These are phyloP conservation scores for Tachycineta bicolor DNA, from an alignment of 2,113 vertebrate species.

Conservation along the genomic window DNA sequence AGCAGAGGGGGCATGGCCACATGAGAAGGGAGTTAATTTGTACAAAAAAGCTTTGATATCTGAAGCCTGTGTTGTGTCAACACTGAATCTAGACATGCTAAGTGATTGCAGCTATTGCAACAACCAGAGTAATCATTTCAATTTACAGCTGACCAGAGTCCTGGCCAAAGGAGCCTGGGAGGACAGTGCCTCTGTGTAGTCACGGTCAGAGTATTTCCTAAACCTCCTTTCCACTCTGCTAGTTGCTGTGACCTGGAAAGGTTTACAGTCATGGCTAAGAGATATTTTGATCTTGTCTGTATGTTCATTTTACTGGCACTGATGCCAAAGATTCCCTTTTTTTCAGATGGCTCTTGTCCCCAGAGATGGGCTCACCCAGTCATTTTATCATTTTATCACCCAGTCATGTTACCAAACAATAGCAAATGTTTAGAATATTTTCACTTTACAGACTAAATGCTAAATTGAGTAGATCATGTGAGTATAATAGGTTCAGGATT, in stretches of 20 bases:
- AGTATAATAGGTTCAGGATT: background rate
- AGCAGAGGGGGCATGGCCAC: background rate
- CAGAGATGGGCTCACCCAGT: background rate
- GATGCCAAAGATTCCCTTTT: background rate
- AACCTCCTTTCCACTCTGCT: background rate
- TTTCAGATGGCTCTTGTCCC: background rate
- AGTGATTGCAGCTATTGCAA: background rate
- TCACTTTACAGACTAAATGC: background rate
- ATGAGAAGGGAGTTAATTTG: background rate
- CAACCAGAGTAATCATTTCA: background rate
- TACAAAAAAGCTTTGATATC: slow-evolving; percentile 7
- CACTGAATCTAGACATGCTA: background rate
- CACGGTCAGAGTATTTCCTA: background rate
- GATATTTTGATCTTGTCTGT: background rate
- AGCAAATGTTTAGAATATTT: background rate
- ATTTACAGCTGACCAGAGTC: background rate
- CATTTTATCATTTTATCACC: background rate
- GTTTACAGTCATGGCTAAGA: background rate
- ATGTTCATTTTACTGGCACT: background rate
- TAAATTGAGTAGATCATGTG: background rate
- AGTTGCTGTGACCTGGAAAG: background rate
- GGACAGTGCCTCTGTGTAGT: background rate
- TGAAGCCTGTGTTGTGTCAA: background rate
- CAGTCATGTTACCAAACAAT: background rate
- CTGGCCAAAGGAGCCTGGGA: background rate